Evolutionary conservation across 2,888 invertebrate species (phyloP), one percentile per base, ranked within the genome.

Genomic region (Eupithecia subumbrata): DNA sequence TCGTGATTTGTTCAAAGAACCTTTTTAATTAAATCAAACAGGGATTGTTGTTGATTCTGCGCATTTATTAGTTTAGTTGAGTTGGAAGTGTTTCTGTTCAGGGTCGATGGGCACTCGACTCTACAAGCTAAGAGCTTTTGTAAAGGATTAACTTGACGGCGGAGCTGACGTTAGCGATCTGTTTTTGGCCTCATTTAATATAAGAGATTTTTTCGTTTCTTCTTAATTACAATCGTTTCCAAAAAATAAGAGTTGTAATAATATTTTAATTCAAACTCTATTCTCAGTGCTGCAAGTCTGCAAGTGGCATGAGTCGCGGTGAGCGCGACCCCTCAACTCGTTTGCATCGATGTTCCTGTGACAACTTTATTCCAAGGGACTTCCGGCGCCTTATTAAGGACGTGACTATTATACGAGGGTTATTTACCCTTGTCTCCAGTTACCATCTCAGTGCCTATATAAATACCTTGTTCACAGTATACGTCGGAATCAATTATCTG

Each of bases 311-410:
- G 56, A 22, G 56, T 56, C n/a, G 12, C 56, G 0, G 22, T 56
- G 7, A 30, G 63, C 63, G 16, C 7, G 7, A 63, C 7, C 63
- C 0, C 0, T 63, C 16, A 1, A 16, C 30, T 63, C 30, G 16
- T 30, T 63, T 30, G 14, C 16, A 63, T 63, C 63, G 63, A 30
- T 30, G 30, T 30, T 63, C 63, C 63, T 63, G 60, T 63, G 60
- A 63, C 60, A 63, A 63, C 60, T 30, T 63, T 63, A 25, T 63
- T 63, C 60, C 60, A 5, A 14, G 25, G 11, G 60, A 30, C 60
- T 30, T 30, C 60, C 12, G 25, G 60, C 7, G 25, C 14, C 25
- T 30, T 30, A 30, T 63, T 30, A 63, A 5, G 63, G 5, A 63
- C 63, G 63, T 63, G 63, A 63, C 63, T 16, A 16, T 30, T 30